A percentile compares a stretch with the other conserved stretches of the same genome.
Conservation (phyloP, 2,888 invertebrate genomes). For the Eledona agricola region DNA sequence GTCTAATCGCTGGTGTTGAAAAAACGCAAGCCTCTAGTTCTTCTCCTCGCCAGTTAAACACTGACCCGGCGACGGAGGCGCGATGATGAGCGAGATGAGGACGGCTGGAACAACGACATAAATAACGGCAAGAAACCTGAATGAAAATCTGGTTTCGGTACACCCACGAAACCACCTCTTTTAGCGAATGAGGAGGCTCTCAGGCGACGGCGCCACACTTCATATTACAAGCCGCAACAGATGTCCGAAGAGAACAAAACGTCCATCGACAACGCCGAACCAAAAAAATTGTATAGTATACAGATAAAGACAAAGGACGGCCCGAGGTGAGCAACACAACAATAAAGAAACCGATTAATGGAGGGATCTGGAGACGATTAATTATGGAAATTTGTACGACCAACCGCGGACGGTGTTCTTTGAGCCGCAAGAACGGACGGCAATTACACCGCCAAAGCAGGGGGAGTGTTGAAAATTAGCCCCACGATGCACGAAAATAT, state of each 20-base stretch:
- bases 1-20: no score
- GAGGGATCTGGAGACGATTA: constrained; percentile 24
- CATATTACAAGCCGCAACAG: constrained; percentile 46
- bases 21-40: no score
- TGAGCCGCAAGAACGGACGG: no score
- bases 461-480: no score
- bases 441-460: no score
- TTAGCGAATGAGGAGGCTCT: constrained; percentile 40
- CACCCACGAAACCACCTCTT: constrained; percentile 53
- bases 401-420: no score
- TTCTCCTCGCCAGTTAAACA: constrained; percentile 1
- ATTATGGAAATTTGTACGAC: constrained; percentile 32
- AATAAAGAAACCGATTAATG: constrained; percentile 10
- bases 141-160: constrained; percentile 55
- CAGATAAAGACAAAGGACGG: constrained; percentile 28
- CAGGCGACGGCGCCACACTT: constrained; percentile 48
- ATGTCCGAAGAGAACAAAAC: constrained; percentile 49
- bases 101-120: constrained; percentile 51
- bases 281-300: constrained; percentile 22
- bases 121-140: constrained; percentile 55
- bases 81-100: constrained; percentile 43
- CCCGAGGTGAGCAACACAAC: constrained; percentile 21
- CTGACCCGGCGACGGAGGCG: constrained; percentile 29
- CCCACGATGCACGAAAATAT: no score
- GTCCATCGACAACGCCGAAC: no score